Base-by-base conservation (phyloP, 2,888 invertebrate genomes). In the Clitarchus hookeri region DNA sequence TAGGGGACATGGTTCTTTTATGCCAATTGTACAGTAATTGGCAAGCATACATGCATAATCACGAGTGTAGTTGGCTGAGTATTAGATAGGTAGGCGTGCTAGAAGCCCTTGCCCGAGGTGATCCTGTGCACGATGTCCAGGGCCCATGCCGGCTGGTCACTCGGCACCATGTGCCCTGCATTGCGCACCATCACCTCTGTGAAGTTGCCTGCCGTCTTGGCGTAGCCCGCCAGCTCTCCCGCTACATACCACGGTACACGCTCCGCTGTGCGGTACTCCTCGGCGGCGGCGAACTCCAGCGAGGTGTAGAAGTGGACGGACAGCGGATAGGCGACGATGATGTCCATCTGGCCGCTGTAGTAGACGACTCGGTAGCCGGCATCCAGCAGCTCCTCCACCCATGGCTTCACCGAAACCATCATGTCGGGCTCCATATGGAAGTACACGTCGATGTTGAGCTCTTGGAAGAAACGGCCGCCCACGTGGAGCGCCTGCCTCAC, bases 391-490 rank as follows among this genome's bases (percentile, higher is more conserved):
- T 93, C 93, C 88, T 93, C 93, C 0, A 93, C 91, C 93, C 93
- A 93, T 87, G 91, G 91, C 89, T 94, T 94, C 3, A 94, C 93
- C 44, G 94, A 94, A 16, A 91, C 91, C 93, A 94, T 93, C 88
- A 93, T 93, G 89, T 93, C 93, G 0, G 92, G 92, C 84, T 93
- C 92, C 0, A 93, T 91, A 87, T 92, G 92, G 83, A 91, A 90
- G 86, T 93, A 93, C 26, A 93, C 94, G 0, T 92, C 91, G 13
- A 92, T 92, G 48, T 93, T 92, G 54, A 93, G 92, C 0, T 92
- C 92, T 0, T 93, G 92, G 89, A 93, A 93, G 89, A 92, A 92
- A 1, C 92, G 92, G 88, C 91, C 92, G 44, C 94, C 94, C 0
- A 93, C 93, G 88, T 94, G 93, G 0, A 94, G 88, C 0, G 93